phyloP scores from a whole-genome alignment of 2,797 vertebrate species.

The Smutsia gigantea region DNA sequence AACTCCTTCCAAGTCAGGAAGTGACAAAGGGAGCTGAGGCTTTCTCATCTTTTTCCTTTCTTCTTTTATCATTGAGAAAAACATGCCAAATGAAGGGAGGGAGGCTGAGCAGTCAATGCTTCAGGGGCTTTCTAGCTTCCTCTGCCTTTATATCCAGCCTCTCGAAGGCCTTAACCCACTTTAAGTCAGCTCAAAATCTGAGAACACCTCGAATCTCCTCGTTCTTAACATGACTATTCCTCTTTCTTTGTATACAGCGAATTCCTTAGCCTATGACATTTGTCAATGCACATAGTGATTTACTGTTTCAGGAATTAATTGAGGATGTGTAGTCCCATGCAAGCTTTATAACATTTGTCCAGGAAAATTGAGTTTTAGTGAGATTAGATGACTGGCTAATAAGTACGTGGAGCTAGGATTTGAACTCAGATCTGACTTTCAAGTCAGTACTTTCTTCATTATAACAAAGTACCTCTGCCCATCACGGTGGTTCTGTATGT shows the following conservation, averaged over 20 bases:
- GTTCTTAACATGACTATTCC: not conserved
- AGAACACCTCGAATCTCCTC: not conserved
- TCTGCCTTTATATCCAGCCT: not conserved
- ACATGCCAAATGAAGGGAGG: not conserved
- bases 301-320: not conserved
- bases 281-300: not conserved
- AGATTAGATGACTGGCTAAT: not conserved
- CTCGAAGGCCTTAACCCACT: not conserved
- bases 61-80: not conserved
- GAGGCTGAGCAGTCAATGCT: not conserved
- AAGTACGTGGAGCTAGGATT: not conserved
- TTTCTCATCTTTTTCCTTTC: not conserved
- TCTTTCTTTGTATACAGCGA: not conserved
- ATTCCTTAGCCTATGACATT: not conserved
- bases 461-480: slow-evolving; percentile 16
- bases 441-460: not conserved
- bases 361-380: not conserved
- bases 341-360: not conserved
- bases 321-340: not conserved
- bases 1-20: not conserved
- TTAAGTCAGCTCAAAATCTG: not conserved
- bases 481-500: not conserved
- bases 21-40: not conserved
- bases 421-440: slow-evolving; percentile 12
- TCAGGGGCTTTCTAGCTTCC: not conserved